phyloP scores from a whole-genome alignment of 2,888 invertebrate species.

The Drosophila buzzatii region DNA sequence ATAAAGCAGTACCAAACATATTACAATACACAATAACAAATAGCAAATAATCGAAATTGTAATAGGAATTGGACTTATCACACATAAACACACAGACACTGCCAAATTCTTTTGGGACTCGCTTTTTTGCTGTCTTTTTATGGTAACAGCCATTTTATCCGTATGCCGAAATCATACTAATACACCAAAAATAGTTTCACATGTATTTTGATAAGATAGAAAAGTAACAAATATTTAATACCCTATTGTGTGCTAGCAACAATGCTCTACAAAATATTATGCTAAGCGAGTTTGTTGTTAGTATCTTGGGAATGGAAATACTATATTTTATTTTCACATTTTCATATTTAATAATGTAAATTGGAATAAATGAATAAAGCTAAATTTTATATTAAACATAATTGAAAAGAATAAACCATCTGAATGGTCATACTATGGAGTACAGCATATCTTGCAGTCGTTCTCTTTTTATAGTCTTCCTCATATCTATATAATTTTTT shows the following conservation, averaged over 20 bases:
- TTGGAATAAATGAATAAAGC: not conserved
- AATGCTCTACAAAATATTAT: no score
- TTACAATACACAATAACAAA: slow-evolving; percentile 53
- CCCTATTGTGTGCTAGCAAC: not conserved
- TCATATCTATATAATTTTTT: not conserved
- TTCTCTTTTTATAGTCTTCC: not conserved
- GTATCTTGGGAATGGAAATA: no score
- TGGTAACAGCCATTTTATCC: slow-evolving; percentile 52
- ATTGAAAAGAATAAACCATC: not conserved
- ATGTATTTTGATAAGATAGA: slow-evolving; percentile 11
- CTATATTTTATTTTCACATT: no score
- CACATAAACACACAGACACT: slow-evolving; percentile 16
- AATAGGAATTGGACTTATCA: slow-evolving; percentile 70
- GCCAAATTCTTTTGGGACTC: slow-evolving; percentile 36
- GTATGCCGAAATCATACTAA: slow-evolving; percentile 66
- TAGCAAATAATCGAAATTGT: slow-evolving; percentile 68
- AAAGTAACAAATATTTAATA: slow-evolving; percentile 8
- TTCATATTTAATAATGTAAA: no score
- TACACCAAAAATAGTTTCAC: slow-evolving; percentile 60
- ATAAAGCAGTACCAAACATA: slow-evolving; percentile 6
- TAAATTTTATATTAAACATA: not conserved
- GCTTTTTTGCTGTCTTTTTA: slow-evolving; percentile 48
- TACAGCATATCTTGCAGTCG: slow-evolving; percentile 26
- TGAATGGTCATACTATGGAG: not conserved
- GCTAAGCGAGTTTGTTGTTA: no score